phyloP scores from a whole-genome alignment of 2,888 invertebrate genomes.

The Eupithecia centaureata region DNA sequence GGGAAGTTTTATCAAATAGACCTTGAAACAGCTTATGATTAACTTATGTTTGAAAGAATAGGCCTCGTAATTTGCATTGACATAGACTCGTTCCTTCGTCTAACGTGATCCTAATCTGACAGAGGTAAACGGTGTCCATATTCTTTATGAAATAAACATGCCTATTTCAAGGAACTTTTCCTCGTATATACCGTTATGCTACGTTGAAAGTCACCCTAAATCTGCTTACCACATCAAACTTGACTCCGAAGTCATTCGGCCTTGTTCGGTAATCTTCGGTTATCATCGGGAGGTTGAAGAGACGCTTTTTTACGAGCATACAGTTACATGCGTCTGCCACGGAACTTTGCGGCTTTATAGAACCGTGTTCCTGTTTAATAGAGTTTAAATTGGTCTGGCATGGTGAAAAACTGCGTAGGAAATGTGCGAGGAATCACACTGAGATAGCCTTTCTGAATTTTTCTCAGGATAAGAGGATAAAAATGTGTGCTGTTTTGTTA shows the following conservation, averaged over 20 bases:
- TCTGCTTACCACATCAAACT: constrained; percentile 40
- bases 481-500: constrained; percentile 55
- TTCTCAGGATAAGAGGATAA: constrained; percentile 69
- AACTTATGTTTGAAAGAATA: too few species aligned
- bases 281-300: constrained; percentile 65
- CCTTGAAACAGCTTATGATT: too few species aligned
- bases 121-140: constrained; percentile 7
- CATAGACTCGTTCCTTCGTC: neutral
- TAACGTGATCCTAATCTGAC: neutral
- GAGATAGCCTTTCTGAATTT: constrained; percentile 70
- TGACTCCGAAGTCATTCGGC: constrained; percentile 55
- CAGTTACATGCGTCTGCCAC: constrained; percentile 53
- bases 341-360: constrained; percentile 39
- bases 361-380: constrained; percentile 39
- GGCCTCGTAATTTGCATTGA: neutral
- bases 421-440: constrained; percentile 60
- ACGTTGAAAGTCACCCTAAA: constrained; percentile 41
- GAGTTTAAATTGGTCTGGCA: constrained; percentile 48
- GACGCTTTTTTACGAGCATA: constrained; percentile 70
- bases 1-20: too few species aligned
- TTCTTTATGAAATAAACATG: constrained; percentile 19
- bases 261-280: constrained; percentile 65
- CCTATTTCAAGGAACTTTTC: constrained; percentile 17
- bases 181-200: constrained; percentile 26
- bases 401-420: constrained; percentile 35